Conservation (phyloP, 2,113 vertebrate species). For the Cygnus buccinator region DNA sequence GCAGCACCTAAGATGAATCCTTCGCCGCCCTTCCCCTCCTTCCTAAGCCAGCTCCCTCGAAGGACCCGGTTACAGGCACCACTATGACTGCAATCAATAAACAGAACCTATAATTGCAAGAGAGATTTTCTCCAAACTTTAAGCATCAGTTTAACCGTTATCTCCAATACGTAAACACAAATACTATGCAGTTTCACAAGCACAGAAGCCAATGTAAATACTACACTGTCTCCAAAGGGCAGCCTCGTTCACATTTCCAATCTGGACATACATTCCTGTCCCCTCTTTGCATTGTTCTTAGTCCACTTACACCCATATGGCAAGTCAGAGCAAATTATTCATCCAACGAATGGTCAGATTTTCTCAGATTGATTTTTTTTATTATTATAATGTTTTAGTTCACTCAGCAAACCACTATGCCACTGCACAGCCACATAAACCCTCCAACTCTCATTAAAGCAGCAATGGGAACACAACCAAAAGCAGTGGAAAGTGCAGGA, state of each 20-base stretch:
- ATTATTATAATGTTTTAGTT: neutral
- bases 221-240: neutral
- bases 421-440: neutral
- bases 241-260: neutral
- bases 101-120: neutral
- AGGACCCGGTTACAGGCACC: neutral
- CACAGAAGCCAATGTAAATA: neutral
- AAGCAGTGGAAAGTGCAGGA: fast-evolving
- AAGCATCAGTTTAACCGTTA: neutral
- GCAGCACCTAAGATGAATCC: neutral
- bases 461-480: neutral
- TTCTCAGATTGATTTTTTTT: neutral
- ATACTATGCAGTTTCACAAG: neutral
- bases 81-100: neutral
- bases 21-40: neutral
- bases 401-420: neutral
- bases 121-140: neutral
- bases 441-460: neutral
- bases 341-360: neutral
- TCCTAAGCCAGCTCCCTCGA: neutral
- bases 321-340: neutral
- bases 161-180: neutral
- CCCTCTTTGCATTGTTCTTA: neutral
- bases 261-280: fast-evolving
- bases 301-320: neutral